Evolutionary conservation across 2,113 vertebrate species (phyloP).

Genomic region (Dromaius novaehollandiae): DNA sequence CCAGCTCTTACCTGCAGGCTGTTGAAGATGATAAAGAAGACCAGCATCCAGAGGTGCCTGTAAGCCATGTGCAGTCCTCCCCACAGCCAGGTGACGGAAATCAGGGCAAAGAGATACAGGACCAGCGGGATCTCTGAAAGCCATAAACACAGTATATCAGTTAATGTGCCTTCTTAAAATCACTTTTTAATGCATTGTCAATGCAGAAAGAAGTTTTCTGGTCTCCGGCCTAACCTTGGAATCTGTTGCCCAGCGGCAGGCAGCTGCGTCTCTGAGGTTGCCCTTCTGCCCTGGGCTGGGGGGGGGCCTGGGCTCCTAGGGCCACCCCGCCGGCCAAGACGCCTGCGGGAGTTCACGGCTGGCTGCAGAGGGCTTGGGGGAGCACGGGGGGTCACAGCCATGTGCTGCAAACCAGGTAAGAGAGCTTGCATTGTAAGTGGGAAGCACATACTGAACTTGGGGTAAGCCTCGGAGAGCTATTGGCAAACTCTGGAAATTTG

Average conservation of each 20-base stretch:
- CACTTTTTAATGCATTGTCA: not conserved
- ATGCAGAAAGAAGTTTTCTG: accelerated
- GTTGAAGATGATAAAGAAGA: constrained; percentile 95
- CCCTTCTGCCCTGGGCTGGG: not conserved
- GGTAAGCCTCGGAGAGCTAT: not conserved
- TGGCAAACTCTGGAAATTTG: not conserved
- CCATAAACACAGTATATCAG: constrained; percentile 42
- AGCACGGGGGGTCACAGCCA: not conserved
- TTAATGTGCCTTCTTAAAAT: accelerated
- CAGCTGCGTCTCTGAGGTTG: not conserved
- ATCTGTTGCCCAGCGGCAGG: not conserved
- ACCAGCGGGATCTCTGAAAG: constrained; percentile 94
- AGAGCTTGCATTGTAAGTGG: not conserved
- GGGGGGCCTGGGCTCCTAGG: not conserved
- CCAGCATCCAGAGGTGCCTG: constrained; percentile 91
- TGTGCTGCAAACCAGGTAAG: not conserved
- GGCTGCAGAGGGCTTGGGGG: not conserved
- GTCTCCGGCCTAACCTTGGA: not conserved
- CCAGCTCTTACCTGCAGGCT: constrained; percentile 89
- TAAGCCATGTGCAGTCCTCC: constrained; percentile 95
- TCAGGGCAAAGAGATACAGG: constrained; percentile 89
- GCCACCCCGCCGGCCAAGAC: accelerated
- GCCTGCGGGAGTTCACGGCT: not conserved
- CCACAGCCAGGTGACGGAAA: constrained; percentile 95
- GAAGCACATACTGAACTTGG: not conserved